Percentiles rank a stretch among this genome's conserved stretches.
Evolutionary conservation across 2,888 invertebrate species (phyloP).

Genomic region (Hedychridium roseum): DNA sequence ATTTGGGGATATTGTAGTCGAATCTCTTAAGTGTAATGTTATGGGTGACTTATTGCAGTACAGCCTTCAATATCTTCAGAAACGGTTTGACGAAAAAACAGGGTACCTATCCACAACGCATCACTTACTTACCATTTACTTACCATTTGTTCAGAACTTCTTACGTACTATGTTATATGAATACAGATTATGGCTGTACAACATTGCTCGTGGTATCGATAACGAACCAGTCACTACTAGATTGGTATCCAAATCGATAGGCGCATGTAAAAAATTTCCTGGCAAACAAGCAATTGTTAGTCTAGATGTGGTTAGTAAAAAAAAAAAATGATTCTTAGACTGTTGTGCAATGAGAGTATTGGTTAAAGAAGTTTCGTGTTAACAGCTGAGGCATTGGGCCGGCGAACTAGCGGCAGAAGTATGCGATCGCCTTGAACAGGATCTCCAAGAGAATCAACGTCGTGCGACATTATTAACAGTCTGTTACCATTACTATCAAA

Average conservation of each 20-base stretch:
- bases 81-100: constrained; percentile 84
- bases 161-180: constrained; percentile 6
- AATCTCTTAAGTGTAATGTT: constrained; percentile 75
- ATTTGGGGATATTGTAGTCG: constrained; percentile 82
- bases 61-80: constrained; percentile 75
- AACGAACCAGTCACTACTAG: constrained; percentile 85
- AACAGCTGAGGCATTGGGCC: constrained; percentile 76
- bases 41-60: constrained; percentile 83
- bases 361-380: constrained; percentile 38
- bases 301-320: constrained; percentile 68
- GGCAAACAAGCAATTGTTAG: constrained; percentile 79
- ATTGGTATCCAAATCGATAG: constrained; percentile 90
- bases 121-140: too few species aligned
- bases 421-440: constrained; percentile 81
- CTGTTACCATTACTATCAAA: constrained; percentile 66
- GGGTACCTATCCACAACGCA: too few species aligned
- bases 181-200: constrained; percentile 81
- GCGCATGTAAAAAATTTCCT: constrained; percentile 93
- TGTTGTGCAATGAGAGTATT: background rate
- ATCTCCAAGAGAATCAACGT: constrained; percentile 82
- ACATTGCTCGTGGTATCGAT: constrained; percentile 87
- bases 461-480: constrained; percentile 82
- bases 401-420: constrained; percentile 83
- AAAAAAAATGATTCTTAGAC: background rate
- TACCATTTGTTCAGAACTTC: too few species aligned